Evolutionary conservation across 1,140 invertebrate genomes (phyloP), one percentile per base, ranked within the genome.

Genomic region (Maconellicoccus hirsutus): DNA sequence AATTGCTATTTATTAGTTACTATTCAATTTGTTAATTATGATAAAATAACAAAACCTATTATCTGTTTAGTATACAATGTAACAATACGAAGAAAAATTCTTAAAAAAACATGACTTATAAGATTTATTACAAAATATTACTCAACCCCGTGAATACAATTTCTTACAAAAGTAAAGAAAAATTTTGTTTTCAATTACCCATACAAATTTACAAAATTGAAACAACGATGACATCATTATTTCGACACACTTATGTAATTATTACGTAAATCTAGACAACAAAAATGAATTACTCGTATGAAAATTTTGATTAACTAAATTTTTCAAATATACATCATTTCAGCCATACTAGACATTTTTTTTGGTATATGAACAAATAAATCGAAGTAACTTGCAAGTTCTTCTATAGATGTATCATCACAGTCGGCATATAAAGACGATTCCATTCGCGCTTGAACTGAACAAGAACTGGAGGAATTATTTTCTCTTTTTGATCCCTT

Each of bases 281-380:
- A 52, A 52, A n/a, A 52, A 52, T 52, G 42, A 52, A 16, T 16
- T 52, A 52, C 6, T 7, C 6, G n/a, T 70, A 59, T 23, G 21
- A 10, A 25, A 25, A 66, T 66, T 66, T 66, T 66, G 61, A 66
- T 66, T 66, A 6, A 22, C 3, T 66, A 10, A 66, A 25, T 66
- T 70, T 19, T 61, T 85, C 84, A 96, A 82, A 92, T 94, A 79
- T 96, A 96, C 93, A 95, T 95, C 92, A 94, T 94, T 82, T 95
- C 92, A 70, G 93, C 93, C 93, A 95, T 95, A 69, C 89, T 87
- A 33, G 92, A 94, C 93, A 95, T 96, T 79, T 96, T 95, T 80
- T 93, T 93, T 73, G 93, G 93, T 82, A 96, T 94, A 84, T 95
- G 90, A 71, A 95, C 90, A 78, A 91, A 87, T 75, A 91, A 90